Base-by-base conservation (phyloP, 2,113 vertebrate species). In the Lepus timidus region DNA sequence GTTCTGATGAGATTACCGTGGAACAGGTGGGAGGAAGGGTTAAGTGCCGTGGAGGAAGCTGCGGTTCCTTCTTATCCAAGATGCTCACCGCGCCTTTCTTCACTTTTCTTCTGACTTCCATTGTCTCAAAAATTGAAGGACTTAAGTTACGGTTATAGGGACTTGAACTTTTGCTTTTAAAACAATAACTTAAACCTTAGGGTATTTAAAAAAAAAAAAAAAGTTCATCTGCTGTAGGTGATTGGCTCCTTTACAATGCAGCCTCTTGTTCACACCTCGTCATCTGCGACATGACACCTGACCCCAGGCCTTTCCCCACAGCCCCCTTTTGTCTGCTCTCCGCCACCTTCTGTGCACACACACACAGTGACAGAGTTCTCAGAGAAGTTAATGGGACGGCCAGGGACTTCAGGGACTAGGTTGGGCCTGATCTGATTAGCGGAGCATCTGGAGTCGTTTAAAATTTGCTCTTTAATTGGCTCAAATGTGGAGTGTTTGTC, bases 321-420 rank as follows among this genome's bases (percentile, higher is more conserved):
- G 3, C 51, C 29, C 61, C 31, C 86, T 75, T 51, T 81, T 65
- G 25, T 9, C 22, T n/a, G 39, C 93, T 93, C 71, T 85, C 81
- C 80, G 62, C 93, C 62, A 67, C 93, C 65, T 94, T 93, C 73
- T 64, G 70, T 62, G 76, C 83, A 93, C 58, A 88, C 94, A 95
- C 76, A 93, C 55, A 88, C 65, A 95, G 29, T 80, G 85, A 88
- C 88, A 67, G 76, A 95, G 90, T 61, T 97, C 80, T 92, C 97
- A 96, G 95, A 86, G 82, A 96, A 91, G 94, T 97, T 97, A 94
- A 95, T 85, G 2, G 88, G 90, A 93, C 96, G 97, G 96, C 74
- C 90, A 96, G 74, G 75, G 80, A 85, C 88, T 78, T 92, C 1
- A 1, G 71, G 82, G 68, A 73, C 36, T 92, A 33, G 85, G 79